Evolutionary conservation across 1,140 invertebrate genomes (phyloP).

Genomic region (Anagrus nilaparvatae): DNA sequence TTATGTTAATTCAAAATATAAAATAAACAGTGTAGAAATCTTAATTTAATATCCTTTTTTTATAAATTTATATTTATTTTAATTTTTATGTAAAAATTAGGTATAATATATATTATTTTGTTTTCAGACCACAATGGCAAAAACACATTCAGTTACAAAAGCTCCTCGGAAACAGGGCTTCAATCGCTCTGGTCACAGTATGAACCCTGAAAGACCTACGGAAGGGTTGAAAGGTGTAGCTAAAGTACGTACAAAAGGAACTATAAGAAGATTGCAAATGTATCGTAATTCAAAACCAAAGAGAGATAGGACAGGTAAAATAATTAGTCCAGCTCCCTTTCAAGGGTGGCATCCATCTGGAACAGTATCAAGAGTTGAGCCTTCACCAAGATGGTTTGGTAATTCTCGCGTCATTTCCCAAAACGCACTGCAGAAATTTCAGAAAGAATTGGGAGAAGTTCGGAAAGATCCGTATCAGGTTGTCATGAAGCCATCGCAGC

Average conservation of each 20-base stretch:
- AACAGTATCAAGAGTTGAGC: slow-evolving; percentile 87
- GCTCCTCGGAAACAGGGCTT: slow-evolving; percentile 66
- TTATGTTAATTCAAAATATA: too few species aligned
- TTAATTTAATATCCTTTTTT: too few species aligned
- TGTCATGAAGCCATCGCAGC: slow-evolving; percentile 90
- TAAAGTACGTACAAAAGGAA: slow-evolving; percentile 78
- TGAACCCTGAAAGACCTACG: slow-evolving; percentile 74
- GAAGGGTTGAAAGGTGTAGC: slow-evolving; percentile 75
- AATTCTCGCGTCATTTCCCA: slow-evolving; percentile 88
- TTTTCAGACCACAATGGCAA: slow-evolving; percentile 49
- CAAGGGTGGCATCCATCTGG: slow-evolving; percentile 84
- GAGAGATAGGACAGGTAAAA: slow-evolving; percentile 83
- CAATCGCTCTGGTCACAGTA: slow-evolving; percentile 71
- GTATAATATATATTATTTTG: not conserved
- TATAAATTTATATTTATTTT: slow-evolving; percentile 68
- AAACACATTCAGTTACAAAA: slow-evolving; percentile 55
- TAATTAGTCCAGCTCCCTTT: slow-evolving; percentile 88
- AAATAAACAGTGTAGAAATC: too few species aligned
- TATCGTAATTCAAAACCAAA: slow-evolving; percentile 96
- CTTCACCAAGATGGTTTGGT: slow-evolving; percentile 97
- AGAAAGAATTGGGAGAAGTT: slow-evolving; percentile 88
- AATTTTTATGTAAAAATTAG: not conserved
- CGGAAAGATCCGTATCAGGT: slow-evolving; percentile 96
- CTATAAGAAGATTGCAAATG: slow-evolving; percentile 94
- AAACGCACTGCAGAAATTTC: slow-evolving; percentile 91